A percentile compares a stretch with the other conserved stretches of the same genome.
Evolutionary conservation across 2,888 invertebrate genomes (phyloP).

Genomic region (Diogma glabrata): DNA sequence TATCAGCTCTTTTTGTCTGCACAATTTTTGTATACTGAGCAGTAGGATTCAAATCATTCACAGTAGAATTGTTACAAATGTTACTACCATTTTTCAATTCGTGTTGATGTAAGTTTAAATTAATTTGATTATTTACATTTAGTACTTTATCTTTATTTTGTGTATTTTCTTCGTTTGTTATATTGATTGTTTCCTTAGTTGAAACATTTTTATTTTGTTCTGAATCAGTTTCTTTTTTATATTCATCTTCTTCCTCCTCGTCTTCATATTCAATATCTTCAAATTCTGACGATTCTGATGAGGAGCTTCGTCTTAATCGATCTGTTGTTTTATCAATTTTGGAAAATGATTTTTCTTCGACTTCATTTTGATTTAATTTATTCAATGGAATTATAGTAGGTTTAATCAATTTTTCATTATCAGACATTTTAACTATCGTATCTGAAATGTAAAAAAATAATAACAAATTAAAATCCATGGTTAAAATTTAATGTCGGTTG

Average conservation of each 20-base stretch:
- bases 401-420: conserved; percentile 1
- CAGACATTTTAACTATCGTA: conserved; percentile 4
- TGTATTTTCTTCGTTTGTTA: background rate
- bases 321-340: conserved; percentile 14
- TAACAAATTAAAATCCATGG: too few relatives aligned
- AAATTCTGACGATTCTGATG: conserved; percentile 7
- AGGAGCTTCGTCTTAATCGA: conserved; percentile 12
- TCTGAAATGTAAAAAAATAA: too few relatives aligned
- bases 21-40: conserved; percentile 7
- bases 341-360: conserved; percentile 9
- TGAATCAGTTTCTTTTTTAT: background rate
- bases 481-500: too few relatives aligned
- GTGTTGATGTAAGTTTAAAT: too few relatives aligned
- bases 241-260: conserved; percentile 9
- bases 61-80: too few relatives aligned
- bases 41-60: background rate
- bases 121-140: too few relatives aligned
- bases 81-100: too few relatives aligned
- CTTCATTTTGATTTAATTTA: background rate
- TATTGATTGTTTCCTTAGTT: background rate
- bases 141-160: too few relatives aligned
- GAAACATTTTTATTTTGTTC: background rate
- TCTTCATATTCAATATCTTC: conserved; percentile 16
- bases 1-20: conserved; percentile 15
- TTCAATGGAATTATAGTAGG: background rate